These are phyloP conservation scores for Eupeodes corollae DNA, from an alignment of 1,140 invertebrate species.

Conservation along the genomic window DNA sequence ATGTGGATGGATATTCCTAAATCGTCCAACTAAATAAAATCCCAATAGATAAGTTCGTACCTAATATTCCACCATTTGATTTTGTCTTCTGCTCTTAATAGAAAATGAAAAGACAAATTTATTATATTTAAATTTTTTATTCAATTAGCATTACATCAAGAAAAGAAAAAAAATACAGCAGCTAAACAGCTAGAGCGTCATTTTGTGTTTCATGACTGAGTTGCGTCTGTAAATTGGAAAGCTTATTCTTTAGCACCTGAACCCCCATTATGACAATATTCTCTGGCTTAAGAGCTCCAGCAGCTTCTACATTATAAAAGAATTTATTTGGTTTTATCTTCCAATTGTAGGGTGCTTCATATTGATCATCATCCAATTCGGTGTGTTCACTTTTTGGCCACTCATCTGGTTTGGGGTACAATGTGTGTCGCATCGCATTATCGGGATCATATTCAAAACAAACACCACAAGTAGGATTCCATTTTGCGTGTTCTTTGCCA, in stretches of 20 bases:
- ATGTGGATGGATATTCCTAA: no score
- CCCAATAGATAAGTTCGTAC: no score
- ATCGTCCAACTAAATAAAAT: no score
- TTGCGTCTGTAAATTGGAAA: conserved; percentile 89
- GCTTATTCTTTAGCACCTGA: conserved; percentile 85
- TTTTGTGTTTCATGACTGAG: conserved; percentile 77
- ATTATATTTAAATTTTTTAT: no score
- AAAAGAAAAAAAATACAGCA: no score
- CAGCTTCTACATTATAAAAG: conserved; percentile 92
- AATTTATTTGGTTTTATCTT: conserved; percentile 95
- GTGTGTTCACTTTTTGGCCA: conserved; percentile 98
- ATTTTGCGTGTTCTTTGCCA: conserved; percentile 99
- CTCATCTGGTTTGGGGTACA: conserved; percentile 95
- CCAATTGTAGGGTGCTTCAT: conserved; percentile 87
- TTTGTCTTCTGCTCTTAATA: no score
- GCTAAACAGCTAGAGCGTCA: conserved; percentile 67
- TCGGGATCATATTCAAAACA: conserved; percentile 99
- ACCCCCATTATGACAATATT: conserved; percentile 95
- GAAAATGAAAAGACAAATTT: no score
- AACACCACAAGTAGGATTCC: conserved; percentile 97
- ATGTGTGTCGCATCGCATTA: conserved; percentile 91
- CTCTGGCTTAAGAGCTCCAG: conserved; percentile 87
- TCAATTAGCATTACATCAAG: no score
- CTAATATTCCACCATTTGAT: no score
- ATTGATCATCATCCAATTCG: conserved; percentile 84